These are phyloP conservation scores for Gallinago media DNA, from an alignment of 2,113 vertebrate species.

Conservation along the genomic window DNA sequence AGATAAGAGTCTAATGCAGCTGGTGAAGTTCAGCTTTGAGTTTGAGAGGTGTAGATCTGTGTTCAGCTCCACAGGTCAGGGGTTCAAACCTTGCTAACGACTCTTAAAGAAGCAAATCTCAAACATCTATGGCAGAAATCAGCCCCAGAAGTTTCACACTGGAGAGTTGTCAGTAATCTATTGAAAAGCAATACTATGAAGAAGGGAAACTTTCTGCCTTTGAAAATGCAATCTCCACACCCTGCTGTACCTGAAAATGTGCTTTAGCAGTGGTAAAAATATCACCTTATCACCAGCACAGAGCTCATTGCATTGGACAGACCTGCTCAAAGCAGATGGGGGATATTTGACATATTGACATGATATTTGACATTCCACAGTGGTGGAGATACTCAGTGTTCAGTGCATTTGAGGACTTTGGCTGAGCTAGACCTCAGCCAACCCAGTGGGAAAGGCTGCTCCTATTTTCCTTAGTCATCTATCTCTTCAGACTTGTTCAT, in stretches of 20 bases:
- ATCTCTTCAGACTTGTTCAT: neutral
- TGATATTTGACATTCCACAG: neutral
- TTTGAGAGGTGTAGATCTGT: slow-evolving; percentile 25
- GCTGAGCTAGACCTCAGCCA: neutral
- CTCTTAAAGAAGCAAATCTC: slow-evolving; percentile 15
- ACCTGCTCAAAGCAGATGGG: neutral
- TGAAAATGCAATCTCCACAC: neutral
- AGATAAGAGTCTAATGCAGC: slow-evolving; percentile 49
- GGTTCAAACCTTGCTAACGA: slow-evolving; percentile 54
- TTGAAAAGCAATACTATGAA: slow-evolving; percentile 5
- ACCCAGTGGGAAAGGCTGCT: neutral
- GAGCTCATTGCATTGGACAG: neutral
- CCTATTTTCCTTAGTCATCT: neutral
- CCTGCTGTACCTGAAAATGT: slow-evolving; percentile 26
- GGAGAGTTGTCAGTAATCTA: neutral
- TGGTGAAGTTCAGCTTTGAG: slow-evolving; percentile 55
- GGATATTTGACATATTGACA: neutral
- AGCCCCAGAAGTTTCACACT: slow-evolving; percentile 1
- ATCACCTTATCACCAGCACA: rapidly evolving
- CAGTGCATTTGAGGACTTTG: neutral
- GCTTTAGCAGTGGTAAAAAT: neutral
- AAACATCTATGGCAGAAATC: neutral
- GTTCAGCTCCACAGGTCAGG: slow-evolving; percentile 47
- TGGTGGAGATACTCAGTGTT: neutral
- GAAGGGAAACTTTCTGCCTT: neutral